Evolutionary conservation across 1,140 invertebrate species (phyloP), one percentile per base, ranked within the genome.

Genomic region (Nautilus pompilius): DNA sequence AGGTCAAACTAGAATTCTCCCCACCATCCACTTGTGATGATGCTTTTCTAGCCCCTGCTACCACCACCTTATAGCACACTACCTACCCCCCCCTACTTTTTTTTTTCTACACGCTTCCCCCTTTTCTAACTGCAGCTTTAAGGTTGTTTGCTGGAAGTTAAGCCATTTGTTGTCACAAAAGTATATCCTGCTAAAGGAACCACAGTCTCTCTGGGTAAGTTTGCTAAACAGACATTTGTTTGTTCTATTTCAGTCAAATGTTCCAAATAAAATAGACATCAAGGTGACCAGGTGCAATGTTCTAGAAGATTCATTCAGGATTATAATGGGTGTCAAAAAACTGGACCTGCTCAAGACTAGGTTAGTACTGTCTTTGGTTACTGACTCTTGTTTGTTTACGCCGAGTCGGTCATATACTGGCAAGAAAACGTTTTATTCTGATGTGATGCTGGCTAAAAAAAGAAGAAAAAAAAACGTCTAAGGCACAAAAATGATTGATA

Each of bases 191-290:
- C n/a, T n/a, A n/a, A n/a, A n/a, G n/a, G n/a, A n/a, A n/a, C n/a
- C n/a, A n/a, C n/a, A n/a, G n/a, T n/a, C n/a, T n/a, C n/a, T n/a
- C n/a, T n/a, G n/a, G n/a, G n/a, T n/a, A n/a, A n/a, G n/a, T n/a
- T n/a, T n/a, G n/a, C n/a, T n/a, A n/a, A n/a, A n/a, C n/a, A n/a
- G n/a, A n/a, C n/a, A n/a, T 54, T 67, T 2, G 51, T 30, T 80
- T 73, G 74, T 79, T 74, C 67, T 63, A 61, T 78, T 86, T 32
- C 85, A 95, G 93, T 90, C 88, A 74, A 95, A 95, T 84, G 91
- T 96, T 76, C 94, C 95, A 64, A 98, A 97, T 82, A 99, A 99
- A 86, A 93, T 98, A 84, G 96, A 99, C 85, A 95, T 99, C 70
- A 97, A 96, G 86, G 91, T 89, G 26, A 88, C 90, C 51, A 84